These are phyloP conservation scores for Hypothenemus hampei DNA, from an alignment of 1,140 invertebrate species.

Conservation along the genomic window DNA sequence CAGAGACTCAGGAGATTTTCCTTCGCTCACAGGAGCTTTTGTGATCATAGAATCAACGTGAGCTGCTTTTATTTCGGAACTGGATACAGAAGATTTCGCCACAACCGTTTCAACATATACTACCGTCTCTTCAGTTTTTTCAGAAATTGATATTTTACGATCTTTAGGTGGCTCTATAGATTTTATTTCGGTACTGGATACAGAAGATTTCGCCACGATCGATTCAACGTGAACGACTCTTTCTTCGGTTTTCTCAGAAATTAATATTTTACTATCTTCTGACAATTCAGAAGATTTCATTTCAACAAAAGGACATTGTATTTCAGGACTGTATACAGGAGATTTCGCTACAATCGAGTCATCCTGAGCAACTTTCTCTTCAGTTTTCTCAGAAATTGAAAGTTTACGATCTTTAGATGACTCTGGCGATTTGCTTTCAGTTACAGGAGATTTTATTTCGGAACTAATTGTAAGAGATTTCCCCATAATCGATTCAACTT, in stretches of 20 bases:
- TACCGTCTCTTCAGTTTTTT: not conserved
- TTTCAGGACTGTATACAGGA: not conserved
- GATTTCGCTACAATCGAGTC: not conserved
- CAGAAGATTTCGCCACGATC: too few species aligned
- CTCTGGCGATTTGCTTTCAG: not conserved
- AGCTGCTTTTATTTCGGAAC: not conserved
- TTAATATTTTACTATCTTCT: not conserved
- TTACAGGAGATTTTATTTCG: not conserved
- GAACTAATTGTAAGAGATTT: not conserved
- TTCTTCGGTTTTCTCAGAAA: not conserved
- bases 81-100: not conserved
- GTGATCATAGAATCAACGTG: not conserved
- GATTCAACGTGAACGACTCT: not conserved
- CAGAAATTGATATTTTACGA: not conserved
- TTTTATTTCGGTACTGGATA: not conserved
- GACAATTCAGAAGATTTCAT: not conserved
- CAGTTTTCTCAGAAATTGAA: not conserved
- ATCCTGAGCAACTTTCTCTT: not conserved
- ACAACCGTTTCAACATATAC: not conserved
- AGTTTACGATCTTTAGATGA: not conserved
- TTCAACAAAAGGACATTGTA: not conserved
- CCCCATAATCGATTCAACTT: not conserved
- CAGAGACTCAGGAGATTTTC: constrained; percentile 1
- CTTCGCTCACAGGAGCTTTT: not conserved
- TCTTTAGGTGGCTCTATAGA: not conserved